A percentile compares a stretch with the other conserved stretches of the same genome.
phyloP scores from a whole-genome alignment of 2,888 invertebrate species.

The Chelonus formosanus region DNA sequence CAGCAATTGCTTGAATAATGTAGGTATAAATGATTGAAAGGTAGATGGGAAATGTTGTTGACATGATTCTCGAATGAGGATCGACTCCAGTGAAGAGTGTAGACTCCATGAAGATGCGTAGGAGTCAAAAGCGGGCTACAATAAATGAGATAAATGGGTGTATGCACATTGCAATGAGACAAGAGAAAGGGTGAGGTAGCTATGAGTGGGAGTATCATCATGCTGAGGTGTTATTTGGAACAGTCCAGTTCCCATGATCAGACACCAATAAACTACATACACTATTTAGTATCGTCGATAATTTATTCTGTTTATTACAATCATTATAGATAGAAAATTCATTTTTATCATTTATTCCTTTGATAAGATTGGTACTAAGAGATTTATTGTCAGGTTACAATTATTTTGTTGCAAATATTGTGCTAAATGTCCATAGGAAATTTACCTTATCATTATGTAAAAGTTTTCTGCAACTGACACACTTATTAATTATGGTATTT shows the following conservation, averaged over 20 bases:
- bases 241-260: constrained; percentile 50
- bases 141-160: constrained; percentile 33
- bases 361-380: too few species aligned
- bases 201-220: constrained; percentile 36
- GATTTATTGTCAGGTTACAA: too few species aligned
- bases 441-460: too few species aligned
- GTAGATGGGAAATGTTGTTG: constrained; percentile 40
- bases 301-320: constrained; percentile 1
- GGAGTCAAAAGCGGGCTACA: constrained; percentile 34
- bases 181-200: constrained; percentile 28
- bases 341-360: too few species aligned
- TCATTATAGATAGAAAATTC: neutral
- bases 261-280: constrained; percentile 13
- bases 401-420: too few species aligned
- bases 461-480: too few species aligned
- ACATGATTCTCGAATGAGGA: constrained; percentile 30
- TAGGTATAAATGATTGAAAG: constrained; percentile 40
- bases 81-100: constrained; percentile 23
- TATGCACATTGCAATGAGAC: constrained; percentile 15
- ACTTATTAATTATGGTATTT: too few species aligned
- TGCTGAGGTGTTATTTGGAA: constrained; percentile 44
- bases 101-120: constrained; percentile 32
- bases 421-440: too few species aligned
- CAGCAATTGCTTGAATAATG: neutral
- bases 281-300: neutral